Base-by-base conservation (phyloP, 2,797 vertebrate genomes). In the Hydrocynus forskahlii region DNA sequence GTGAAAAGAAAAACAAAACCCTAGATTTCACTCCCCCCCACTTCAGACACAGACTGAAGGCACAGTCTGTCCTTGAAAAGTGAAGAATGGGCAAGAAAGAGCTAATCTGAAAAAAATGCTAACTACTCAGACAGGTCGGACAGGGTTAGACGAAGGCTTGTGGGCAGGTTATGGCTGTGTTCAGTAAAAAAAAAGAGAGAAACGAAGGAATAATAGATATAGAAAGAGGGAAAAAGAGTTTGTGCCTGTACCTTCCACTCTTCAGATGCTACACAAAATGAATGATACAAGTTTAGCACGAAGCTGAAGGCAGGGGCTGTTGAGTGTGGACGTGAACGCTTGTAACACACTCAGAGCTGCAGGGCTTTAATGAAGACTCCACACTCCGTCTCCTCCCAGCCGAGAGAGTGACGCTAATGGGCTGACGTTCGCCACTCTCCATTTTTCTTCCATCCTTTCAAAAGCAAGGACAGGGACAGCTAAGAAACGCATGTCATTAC, bases 341-440 rank as follows among this genome's bases (percentile, higher is more conserved):
- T 45, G 19, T 6, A 52, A 40, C 2, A 52, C 45, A 25, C 45
- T 25, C 68, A 25, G 68, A 68, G 68, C 68, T 52, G 25, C 68
- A 52, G 43, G 23, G 54, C 50, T 43, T 45, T 29, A 50, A 52
- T 17, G 23, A 54, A 50, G 54, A n/a, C 48, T 80, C 21, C 50
- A 48, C 19, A 13, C 23, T 66, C 40, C 29, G 25, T 66, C 52
- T 57, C 40, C 62, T 55, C 35, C 7, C 7, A 55, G 19, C 23
- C 48, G 35, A 38, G 38, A 80, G 50, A 80, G 71, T 80, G 52
- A 80, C 29, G 52, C 62, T 75, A 75, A 68, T 60, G 38, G 50
- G 52, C 17, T 59, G 23, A 59, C 29, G 73, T 59, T 35, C 59
- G 40, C 54, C 19, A 25, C 71, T 68, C 71, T 75, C 54, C 38